Evolutionary conservation across 2,797 vertebrate species (phyloP), one percentile per base, ranked within the genome.

Genomic region (Paratrypauchen microcephalus): DNA sequence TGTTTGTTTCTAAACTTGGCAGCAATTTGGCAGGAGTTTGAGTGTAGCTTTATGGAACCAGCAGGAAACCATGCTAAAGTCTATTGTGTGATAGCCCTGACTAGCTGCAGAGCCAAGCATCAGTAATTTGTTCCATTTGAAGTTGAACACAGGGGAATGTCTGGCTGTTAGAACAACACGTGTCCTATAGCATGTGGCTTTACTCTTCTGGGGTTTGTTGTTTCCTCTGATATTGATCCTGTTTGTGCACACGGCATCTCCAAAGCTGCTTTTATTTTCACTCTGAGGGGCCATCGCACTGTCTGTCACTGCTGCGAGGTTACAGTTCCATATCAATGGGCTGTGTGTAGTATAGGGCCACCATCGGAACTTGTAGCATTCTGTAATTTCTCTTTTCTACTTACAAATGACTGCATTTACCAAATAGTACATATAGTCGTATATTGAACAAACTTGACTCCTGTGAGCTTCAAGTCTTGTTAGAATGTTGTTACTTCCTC

Each of bases 211-310:
- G 79, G 81, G 64, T 83, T 86, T 87, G 82, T 88, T 86, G 84
- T 88, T 87, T 86, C 80, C 82, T 80, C 67, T 71, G 66, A 69
- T 84, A 91, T 90, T 66, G 87, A 91, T 89, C 83, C 47, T 75
- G 36, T 57, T 70, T 45, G 21, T 71, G 75, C 76, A 69, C 26
- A 54, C 28, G 26, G 59, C 75, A 71, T 76, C 68, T 80, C 58
- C 77, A 39, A 60, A 68, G 54, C n/a, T 52, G 66, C n/a, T 66
- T 73, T 80, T 79, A 65, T 79, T 84, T 83, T 73, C 59, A 77
- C 57, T 81, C 81, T 81, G 78, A 87, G 50, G 62, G 54, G 23
- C 30, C n/a, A 39, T 84, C 67, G 57, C 62, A 69, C 23, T 9
- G 55, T 28, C 54, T 59, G 63, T 76, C 65, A 71, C 26, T 58